Percentiles rank a stretch among this genome's conserved stretches.
phyloP scores from a whole-genome alignment of 1,140 invertebrate species.

The Onthophagus taurus region DNA sequence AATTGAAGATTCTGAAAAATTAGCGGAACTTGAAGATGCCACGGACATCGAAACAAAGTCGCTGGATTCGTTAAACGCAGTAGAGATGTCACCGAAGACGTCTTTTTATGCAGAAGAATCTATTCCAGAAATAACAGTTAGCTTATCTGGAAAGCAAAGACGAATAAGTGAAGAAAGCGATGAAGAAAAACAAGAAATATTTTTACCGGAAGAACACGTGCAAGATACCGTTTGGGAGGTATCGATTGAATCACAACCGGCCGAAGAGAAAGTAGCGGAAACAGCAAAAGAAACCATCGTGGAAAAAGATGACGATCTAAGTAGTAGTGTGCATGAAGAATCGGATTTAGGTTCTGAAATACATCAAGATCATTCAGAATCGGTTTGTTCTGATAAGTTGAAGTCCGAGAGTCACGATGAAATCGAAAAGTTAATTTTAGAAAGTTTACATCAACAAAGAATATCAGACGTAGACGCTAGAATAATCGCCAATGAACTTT shows the following conservation, averaged over 20 bases:
- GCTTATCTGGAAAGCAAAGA: slow-evolving; percentile 32
- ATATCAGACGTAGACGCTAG: slow-evolving; percentile 44
- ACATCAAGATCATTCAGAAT: slow-evolving; percentile 34
- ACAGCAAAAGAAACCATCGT: slow-evolving; percentile 1
- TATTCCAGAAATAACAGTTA: slow-evolving; percentile 35
- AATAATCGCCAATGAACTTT: slow-evolving; percentile 41
- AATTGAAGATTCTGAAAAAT: slow-evolving; percentile 41
- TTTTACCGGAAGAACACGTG: slow-evolving; percentile 47
- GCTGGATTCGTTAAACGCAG: slow-evolving; percentile 19
- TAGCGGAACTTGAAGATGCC: slow-evolving; percentile 34
- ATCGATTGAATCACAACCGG: slow-evolving; percentile 43
- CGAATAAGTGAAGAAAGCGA: slow-evolving; percentile 36
- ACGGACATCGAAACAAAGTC: slow-evolving; percentile 32
- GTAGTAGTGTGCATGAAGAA: slow-evolving; percentile 30
- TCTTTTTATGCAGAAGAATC: slow-evolving; percentile 20
- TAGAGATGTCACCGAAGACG: slow-evolving; percentile 22
- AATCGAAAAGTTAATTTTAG: slow-evolving; percentile 34
- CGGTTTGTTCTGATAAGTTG: slow-evolving; percentile 28
- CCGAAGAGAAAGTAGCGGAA: slow-evolving; percentile 27
- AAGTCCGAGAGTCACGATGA: slow-evolving; percentile 34
- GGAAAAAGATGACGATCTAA: slow-evolving; percentile 35
- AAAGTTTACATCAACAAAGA: slow-evolving; percentile 39
- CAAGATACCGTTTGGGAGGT: slow-evolving; percentile 56
- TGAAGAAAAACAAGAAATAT: slow-evolving; percentile 28
- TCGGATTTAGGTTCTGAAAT: slow-evolving; percentile 35